These are phyloP conservation scores for Menidia menidia DNA, from an alignment of 2,797 vertebrate genomes.

Conservation along the genomic window DNA sequence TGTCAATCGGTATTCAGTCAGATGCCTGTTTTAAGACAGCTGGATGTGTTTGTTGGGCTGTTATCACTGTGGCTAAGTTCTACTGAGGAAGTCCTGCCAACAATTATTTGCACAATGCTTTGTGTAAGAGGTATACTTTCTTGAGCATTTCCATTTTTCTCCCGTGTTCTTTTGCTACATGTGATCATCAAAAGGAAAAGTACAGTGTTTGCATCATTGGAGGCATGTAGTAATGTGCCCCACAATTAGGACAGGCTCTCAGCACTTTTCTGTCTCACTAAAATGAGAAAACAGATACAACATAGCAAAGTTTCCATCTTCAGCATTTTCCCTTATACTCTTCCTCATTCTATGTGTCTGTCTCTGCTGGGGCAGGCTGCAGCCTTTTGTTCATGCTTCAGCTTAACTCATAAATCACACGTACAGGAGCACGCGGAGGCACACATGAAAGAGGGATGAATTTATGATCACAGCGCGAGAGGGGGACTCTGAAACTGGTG, in stretches of 20 bases:
- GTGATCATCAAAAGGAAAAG: neutral
- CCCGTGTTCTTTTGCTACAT: neutral
- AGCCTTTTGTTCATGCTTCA: conserved; percentile 68
- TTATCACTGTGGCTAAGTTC: neutral
- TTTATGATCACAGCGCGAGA: conserved; percentile 60
- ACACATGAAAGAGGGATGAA: conserved; percentile 63
- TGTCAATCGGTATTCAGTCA: neutral
- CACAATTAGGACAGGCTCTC: conserved; percentile 48
- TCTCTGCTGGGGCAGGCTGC: conserved; percentile 32
- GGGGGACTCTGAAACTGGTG: conserved; percentile 20
- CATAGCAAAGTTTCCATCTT: conserved; percentile 53
- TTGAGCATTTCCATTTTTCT: neutral
- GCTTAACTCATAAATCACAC: conserved; percentile 72
- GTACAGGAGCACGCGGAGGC: conserved; percentile 43
- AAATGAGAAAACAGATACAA: conserved; percentile 51
- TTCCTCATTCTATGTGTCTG: conserved; percentile 29
- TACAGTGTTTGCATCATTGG: conserved; percentile 14
- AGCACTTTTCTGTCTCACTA: conserved; percentile 51
- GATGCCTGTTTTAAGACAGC: neutral
- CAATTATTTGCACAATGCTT: neutral
- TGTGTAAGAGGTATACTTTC: neutral
- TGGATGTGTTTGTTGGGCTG: neutral
- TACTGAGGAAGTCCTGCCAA: neutral
- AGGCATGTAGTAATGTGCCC: conserved; percentile 33
- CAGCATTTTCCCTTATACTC: conserved; percentile 49